phyloP scores from a whole-genome alignment of 1,140 invertebrate genomes.

The Cyrtorhinus lividipennis region DNA sequence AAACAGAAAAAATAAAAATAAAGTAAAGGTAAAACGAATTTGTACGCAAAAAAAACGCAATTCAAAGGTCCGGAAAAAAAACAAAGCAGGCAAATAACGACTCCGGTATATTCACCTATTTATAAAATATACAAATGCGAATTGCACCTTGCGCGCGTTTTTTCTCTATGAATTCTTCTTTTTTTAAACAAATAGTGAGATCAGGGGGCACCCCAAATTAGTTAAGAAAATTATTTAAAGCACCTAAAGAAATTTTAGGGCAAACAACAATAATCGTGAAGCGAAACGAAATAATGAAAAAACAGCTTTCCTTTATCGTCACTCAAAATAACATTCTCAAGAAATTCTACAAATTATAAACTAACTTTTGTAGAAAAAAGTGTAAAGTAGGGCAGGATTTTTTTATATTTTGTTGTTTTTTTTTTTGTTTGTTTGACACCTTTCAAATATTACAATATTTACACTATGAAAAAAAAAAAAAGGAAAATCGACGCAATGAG shows the following conservation, averaged over 20 bases:
- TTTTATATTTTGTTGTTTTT: conserved; percentile 19
- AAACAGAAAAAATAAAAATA: no score
- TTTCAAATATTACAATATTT: conserved; percentile 24
- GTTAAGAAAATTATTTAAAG: not conserved
- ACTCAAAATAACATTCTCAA: not conserved
- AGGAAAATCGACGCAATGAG: not conserved
- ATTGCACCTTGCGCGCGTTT: not conserved
- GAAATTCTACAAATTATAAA: not conserved
- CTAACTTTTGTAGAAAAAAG: conserved; percentile 21
- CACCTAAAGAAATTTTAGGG: not conserved
- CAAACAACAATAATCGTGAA: not conserved
- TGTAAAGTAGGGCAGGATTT: conserved; percentile 26
- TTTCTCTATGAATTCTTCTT: not conserved
- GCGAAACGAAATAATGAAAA: not conserved
- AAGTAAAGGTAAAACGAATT: no score
- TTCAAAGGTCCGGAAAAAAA: no score
- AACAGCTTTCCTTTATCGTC: no score
- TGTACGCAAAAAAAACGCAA: no score
- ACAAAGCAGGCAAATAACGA: no score
- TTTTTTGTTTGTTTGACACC: conserved; percentile 21
- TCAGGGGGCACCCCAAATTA: not conserved
- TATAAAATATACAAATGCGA: conserved; percentile 4
- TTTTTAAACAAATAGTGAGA: not conserved
- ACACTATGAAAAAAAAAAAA: no score
- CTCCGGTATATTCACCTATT: conserved; percentile 8